Conservation (phyloP, 2,797 vertebrate genomes). For the Loriculus beryllinus region DNA sequence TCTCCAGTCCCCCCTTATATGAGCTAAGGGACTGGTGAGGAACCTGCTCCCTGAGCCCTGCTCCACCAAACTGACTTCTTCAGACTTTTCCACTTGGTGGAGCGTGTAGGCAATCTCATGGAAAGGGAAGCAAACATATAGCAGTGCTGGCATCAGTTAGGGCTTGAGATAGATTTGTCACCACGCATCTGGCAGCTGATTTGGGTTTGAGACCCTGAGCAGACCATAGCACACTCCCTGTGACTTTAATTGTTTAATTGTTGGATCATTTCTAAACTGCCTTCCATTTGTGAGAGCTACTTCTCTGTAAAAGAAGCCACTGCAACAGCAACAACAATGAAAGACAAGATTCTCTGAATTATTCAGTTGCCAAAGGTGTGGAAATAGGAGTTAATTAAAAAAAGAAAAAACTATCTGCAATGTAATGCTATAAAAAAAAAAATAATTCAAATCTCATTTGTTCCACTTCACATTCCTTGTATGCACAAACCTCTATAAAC, state of each 20-base stretch:
- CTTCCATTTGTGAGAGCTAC: neutral
- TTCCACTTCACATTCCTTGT: conserved; percentile 68
- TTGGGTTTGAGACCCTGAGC: neutral
- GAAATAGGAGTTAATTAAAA: conserved; percentile 69
- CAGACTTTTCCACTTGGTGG: neutral
- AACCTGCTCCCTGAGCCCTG: accelerated
- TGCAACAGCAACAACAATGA: neutral
- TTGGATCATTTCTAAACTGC: neutral
- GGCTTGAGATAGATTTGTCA: neutral
- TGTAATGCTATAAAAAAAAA: conserved; percentile 72
- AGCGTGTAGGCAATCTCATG: neutral
- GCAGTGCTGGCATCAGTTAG: neutral
- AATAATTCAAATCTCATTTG: conserved; percentile 73
- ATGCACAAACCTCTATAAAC: conserved; percentile 66
- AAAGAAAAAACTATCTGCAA: conserved; percentile 55
- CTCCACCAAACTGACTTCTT: neutral
- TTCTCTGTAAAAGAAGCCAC: neutral
- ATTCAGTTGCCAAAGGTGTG: conserved; percentile 70
- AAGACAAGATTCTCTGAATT: conserved; percentile 30
- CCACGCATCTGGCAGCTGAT: neutral
- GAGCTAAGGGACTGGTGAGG: neutral
- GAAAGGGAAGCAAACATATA: neutral
- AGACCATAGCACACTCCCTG: neutral
- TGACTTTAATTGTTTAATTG: neutral
- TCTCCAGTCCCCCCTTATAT: neutral